These are phyloP conservation scores for Lamproptera curius DNA, from an alignment of 2,888 invertebrate genomes.

Conservation along the genomic window DNA sequence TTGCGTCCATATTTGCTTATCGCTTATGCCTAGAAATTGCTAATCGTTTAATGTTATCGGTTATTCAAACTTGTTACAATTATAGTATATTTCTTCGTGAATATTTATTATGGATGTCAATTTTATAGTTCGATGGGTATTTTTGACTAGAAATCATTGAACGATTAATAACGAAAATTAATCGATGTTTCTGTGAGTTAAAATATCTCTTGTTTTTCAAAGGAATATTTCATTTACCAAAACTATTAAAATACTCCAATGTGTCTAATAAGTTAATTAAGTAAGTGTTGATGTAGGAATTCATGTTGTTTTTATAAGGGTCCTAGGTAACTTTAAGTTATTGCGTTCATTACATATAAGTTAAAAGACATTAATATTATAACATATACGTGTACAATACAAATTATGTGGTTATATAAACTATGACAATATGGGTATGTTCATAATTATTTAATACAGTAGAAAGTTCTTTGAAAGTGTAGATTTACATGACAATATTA, in stretches of 20 bases:
- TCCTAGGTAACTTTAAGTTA: slow-evolving; percentile 6
- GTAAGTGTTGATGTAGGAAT: slow-evolving; percentile 8
- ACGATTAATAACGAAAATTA: no score
- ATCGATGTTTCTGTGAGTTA: no score
- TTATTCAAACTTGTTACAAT: no score
- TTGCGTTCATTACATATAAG: slow-evolving; percentile 6
- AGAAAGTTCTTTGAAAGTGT: slow-evolving; percentile 2
- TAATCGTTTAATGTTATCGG: no score
- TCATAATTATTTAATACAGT: slow-evolving; percentile 7
- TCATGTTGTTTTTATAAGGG: slow-evolving; percentile 1
- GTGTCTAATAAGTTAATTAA: slow-evolving; percentile 1
- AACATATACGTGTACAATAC: slow-evolving; percentile 1
- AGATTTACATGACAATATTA: background rate
- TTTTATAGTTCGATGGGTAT: background rate
- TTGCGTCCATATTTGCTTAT: slow-evolving; percentile 19
- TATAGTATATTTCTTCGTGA: background rate
- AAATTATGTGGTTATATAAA: slow-evolving; percentile 12
- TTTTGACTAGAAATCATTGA: background rate
- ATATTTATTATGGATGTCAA: background rate
- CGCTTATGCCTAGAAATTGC: no score
- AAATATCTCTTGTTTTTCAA: no score
- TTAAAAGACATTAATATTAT: slow-evolving; percentile 1
- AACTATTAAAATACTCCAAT: no score
- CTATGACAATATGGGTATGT: slow-evolving; percentile 19
- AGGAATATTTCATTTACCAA: no score